Evolutionary conservation across 2,113 vertebrate species (phyloP).

Genomic region (Ornithorhynchus anatinus): DNA sequence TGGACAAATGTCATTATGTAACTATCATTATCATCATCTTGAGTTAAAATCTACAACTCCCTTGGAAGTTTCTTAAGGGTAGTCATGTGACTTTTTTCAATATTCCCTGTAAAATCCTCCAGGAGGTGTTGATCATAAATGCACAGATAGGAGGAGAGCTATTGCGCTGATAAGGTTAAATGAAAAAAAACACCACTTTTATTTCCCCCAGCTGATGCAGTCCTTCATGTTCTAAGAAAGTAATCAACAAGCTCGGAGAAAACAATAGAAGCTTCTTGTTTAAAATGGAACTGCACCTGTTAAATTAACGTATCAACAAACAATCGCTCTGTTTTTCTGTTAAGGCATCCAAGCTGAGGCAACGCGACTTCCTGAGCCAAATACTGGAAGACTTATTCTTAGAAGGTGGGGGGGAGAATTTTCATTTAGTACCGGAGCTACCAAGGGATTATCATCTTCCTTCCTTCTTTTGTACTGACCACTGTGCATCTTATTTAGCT

Average conservation of each 20-base stretch:
- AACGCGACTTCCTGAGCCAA: constrained; percentile 76
- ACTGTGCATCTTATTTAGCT: constrained; percentile 68
- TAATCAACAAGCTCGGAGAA: constrained; percentile 69
- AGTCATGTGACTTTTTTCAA: no score
- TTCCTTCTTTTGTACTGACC: constrained; percentile 80
- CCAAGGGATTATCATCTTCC: constrained; percentile 73
- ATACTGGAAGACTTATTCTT: constrained; percentile 76
- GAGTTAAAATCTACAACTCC: no score
- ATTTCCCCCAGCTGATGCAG: constrained; percentile 17
- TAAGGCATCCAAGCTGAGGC: constrained; percentile 66
- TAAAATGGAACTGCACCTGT: constrained; percentile 82
- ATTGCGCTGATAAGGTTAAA: constrained; percentile 29
- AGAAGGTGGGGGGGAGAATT: constrained; percentile 67
- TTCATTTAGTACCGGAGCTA: constrained; percentile 57
- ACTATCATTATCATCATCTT: no score
- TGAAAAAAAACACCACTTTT: constrained; percentile 40
- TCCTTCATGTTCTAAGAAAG: constrained; percentile 63
- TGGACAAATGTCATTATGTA: no score
- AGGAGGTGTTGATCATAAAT: constrained; percentile 13
- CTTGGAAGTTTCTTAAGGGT: no score
- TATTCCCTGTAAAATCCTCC: background rate
- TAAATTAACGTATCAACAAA: constrained; percentile 73
- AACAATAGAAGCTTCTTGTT: constrained; percentile 76
- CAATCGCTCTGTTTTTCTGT: constrained; percentile 73
- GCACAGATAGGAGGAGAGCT: background rate